These are phyloP conservation scores for Glyphotaelius pellucidus DNA, from an alignment of 2,888 invertebrate genomes.

Conservation along the genomic window DNA sequence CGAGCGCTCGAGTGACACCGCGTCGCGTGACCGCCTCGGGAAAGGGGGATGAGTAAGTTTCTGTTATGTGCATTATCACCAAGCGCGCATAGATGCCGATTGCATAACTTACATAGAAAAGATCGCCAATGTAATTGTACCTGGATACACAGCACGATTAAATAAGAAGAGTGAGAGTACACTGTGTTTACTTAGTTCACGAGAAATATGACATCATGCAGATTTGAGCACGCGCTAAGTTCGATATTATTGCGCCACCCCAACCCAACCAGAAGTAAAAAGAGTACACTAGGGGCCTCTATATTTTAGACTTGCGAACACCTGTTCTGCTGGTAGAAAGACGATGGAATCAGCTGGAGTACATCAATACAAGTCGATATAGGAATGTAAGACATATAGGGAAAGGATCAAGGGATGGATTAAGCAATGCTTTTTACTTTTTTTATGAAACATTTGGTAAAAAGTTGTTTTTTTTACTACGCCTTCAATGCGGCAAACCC, in stretches of 20 bases:
- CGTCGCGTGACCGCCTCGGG: slow-evolving; percentile 8
- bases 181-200: background rate
- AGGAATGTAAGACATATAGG: no score
- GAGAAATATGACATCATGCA: background rate
- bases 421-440: no score
- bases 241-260: background rate
- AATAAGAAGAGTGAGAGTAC: background rate
- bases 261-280: no score
- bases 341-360: no score
- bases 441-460: background rate
- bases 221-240: background rate
- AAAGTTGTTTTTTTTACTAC: background rate
- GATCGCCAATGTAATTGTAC: background rate
- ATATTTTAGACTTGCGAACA: no score
- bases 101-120: background rate
- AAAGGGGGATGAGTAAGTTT: background rate
- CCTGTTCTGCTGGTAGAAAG: no score
- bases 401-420: no score
- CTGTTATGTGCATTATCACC: background rate
- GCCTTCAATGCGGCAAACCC: background rate
- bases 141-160: background rate
- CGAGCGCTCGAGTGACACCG: slow-evolving; percentile 32
- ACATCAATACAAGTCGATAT: no score
- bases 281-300: no score
- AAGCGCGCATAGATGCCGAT: background rate